Evolutionary conservation across 2,797 vertebrate genomes (phyloP).

Genomic region (Acestrorhynchus altus): DNA sequence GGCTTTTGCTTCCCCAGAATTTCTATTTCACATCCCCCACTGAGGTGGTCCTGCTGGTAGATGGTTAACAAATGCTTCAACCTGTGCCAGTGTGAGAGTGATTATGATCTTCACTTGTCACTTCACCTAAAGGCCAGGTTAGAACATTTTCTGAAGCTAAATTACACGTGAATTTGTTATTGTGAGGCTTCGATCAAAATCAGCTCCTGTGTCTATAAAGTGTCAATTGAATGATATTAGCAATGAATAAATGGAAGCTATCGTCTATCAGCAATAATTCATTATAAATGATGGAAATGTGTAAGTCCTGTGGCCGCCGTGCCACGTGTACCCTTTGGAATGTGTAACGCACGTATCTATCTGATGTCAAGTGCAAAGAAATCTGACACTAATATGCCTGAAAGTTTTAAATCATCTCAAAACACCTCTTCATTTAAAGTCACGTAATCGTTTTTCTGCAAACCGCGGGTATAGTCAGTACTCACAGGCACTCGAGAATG

Average conservation of each 20-base stretch:
- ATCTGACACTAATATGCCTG: too few species aligned
- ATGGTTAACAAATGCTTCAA: background rate
- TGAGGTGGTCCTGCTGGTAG: background rate
- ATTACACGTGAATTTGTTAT: background rate
- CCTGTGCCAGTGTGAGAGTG: background rate
- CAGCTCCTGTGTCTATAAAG: background rate
- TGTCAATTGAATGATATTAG: background rate
- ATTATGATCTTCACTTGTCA: background rate
- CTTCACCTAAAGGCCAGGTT: background rate
- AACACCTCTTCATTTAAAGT: too few species aligned
- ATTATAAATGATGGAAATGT: background rate
- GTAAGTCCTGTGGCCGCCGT: background rate
- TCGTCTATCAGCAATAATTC: background rate
- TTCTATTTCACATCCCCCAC: background rate
- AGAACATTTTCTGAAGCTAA: background rate
- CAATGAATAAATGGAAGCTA: background rate
- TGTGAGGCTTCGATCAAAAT: background rate
- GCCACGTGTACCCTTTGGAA: background rate
- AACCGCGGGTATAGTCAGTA: too few species aligned
- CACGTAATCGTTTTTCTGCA: too few species aligned
- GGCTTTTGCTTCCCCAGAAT: constrained; percentile 34
- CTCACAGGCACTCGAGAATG: too few species aligned
- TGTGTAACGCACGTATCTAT: background rate
- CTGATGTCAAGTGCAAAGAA: too few species aligned
- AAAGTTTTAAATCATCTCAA: too few species aligned